Conservation (phyloP, 2,888 invertebrate species). For the Eustalomyia histrio region DNA sequence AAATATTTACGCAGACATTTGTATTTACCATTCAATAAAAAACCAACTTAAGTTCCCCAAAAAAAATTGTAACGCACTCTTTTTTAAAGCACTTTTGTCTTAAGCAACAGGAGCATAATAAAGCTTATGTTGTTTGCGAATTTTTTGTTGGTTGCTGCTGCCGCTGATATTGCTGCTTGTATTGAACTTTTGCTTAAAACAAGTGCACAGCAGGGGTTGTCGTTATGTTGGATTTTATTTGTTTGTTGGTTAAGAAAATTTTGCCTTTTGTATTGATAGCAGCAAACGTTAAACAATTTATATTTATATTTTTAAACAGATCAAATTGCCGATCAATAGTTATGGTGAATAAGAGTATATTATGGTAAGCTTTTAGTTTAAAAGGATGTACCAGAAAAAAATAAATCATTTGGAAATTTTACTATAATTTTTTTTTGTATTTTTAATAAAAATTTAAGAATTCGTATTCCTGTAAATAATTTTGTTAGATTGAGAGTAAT, state of each 20-base stretch:
- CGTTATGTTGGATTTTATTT: conserved; percentile 42
- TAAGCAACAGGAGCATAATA: conserved; percentile 59
- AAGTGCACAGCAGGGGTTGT: conserved; percentile 76
- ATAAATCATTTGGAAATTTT: too few species aligned
- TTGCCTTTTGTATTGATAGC: conserved; percentile 52
- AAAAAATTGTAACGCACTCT: conserved; percentile 27
- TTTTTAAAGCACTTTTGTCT: conserved; percentile 38
- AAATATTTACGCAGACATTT: conserved; percentile 55
- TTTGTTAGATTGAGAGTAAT: too few species aligned
- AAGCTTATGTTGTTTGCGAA: conserved; percentile 49
- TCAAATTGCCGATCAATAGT: conserved; percentile 61
- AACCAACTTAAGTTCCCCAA: background rate
- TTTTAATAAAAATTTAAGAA: too few species aligned
- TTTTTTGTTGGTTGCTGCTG: conserved; percentile 28
- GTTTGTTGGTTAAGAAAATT: conserved; percentile 13
- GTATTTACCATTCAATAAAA: conserved; percentile 51
- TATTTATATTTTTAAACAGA: conserved; percentile 51
- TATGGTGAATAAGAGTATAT: conserved; percentile 36
- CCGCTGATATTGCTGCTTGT: conserved; percentile 58
- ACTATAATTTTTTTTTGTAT: too few species aligned
- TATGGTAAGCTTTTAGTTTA: background rate
- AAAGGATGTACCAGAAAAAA: conserved; percentile 1
- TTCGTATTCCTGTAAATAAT: too few species aligned
- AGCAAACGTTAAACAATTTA: conserved; percentile 52
- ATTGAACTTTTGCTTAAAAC: conserved; percentile 71